phyloP scores from a whole-genome alignment of 2,888 invertebrate genomes.

The Apamea crenata region DNA sequence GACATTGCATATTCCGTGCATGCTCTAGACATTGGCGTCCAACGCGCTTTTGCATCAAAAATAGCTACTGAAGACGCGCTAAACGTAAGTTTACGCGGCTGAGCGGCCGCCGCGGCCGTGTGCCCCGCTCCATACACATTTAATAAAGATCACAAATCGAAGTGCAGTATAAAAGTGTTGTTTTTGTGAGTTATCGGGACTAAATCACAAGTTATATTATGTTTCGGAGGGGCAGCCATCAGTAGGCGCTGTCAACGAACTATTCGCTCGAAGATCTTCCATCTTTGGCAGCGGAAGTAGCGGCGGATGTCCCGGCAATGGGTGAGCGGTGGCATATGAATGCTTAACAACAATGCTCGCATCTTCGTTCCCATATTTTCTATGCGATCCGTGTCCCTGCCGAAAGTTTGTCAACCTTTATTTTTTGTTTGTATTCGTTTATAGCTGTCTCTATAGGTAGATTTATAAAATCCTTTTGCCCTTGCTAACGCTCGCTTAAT shows the following conservation, averaged over 20 bases:
- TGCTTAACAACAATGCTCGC: slow-evolving; percentile 86
- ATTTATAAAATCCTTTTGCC: slow-evolving; percentile 67
- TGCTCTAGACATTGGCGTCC: slow-evolving; percentile 90
- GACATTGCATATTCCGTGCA: slow-evolving; percentile 90
- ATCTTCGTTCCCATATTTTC: slow-evolving; percentile 87
- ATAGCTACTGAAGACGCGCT: slow-evolving; percentile 88
- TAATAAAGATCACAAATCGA: slow-evolving; percentile 67
- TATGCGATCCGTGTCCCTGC: slow-evolving; percentile 87
- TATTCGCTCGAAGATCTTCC: slow-evolving; percentile 85
- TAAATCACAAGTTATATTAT: slow-evolving; percentile 73
- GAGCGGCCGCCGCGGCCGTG: slow-evolving; percentile 84
- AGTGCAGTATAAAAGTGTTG: slow-evolving; percentile 63
- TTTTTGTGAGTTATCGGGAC: slow-evolving; percentile 69
- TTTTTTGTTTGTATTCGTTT: slow-evolving; percentile 85
- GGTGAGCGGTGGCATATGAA: slow-evolving; percentile 89
- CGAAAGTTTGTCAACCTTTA: slow-evolving; percentile 90
- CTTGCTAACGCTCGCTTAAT: slow-evolving; percentile 53
- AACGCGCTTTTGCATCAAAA: slow-evolving; percentile 90
- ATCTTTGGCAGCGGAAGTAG: slow-evolving; percentile 90
- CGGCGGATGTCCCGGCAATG: slow-evolving; percentile 89
- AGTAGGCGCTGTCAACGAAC: slow-evolving; percentile 87
- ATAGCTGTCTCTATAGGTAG: slow-evolving; percentile 62
- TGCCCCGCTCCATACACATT: slow-evolving; percentile 67
- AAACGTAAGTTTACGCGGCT: slow-evolving; percentile 87
- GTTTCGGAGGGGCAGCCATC: slow-evolving; percentile 72